Evolutionary conservation across 2,797 vertebrate species (phyloP).

Genomic region (Morus bassanus): DNA sequence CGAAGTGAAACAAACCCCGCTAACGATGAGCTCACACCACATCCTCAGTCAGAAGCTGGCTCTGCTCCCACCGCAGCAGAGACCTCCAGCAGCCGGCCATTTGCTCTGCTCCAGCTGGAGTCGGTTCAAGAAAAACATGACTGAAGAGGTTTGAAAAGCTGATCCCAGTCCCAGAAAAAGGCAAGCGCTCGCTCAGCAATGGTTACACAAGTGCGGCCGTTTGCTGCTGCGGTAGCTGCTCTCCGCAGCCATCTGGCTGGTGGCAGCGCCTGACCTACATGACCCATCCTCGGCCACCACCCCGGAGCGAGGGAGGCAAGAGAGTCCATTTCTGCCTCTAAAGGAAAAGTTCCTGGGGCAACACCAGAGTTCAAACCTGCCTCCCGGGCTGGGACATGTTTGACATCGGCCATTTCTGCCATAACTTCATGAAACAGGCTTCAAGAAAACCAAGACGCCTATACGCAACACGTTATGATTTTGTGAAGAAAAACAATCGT

Average conservation of each 20-base stretch:
- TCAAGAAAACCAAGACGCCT: neutral
- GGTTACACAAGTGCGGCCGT: neutral
- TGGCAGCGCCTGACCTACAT: rapidly evolving
- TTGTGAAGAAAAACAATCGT: rapidly evolving
- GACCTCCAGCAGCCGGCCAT: neutral
- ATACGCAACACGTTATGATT: rapidly evolving
- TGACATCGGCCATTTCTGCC: neutral
- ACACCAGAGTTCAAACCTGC: neutral
- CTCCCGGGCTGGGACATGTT: too few species aligned
- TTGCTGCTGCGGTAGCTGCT: neutral
- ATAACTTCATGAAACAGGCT: rapidly evolving
- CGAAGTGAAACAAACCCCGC: neutral
- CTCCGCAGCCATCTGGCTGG: neutral
- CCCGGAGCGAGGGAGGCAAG: neutral
- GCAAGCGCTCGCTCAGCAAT: rapidly evolving
- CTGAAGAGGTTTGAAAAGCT: neutral
- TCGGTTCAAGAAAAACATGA: neutral
- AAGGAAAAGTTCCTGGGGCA: neutral
- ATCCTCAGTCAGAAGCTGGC: rapidly evolving
- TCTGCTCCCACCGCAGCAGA: neutral
- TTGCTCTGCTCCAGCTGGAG: neutral
- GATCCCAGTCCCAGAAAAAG: neutral
- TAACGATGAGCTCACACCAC: neutral
- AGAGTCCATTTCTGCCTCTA: neutral
- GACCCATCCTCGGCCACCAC: neutral